A percentile compares a stretch with the other conserved stretches of the same genome.
Evolutionary conservation across 2,113 vertebrate species (phyloP).

Genomic region (Calcarius ornatus): DNA sequence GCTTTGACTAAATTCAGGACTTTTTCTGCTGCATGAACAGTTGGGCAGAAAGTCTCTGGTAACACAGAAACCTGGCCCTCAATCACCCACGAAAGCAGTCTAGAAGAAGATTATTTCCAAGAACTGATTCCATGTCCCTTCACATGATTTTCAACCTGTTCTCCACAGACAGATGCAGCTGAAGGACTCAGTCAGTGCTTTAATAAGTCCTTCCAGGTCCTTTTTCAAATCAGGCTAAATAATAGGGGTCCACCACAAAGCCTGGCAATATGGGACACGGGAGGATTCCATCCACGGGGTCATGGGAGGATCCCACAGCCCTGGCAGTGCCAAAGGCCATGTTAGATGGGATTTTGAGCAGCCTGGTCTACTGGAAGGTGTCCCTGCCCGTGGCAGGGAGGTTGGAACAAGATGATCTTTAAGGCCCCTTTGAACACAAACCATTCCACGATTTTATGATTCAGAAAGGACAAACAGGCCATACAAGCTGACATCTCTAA

Average conservation of each 20-base stretch:
- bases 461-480: background rate
- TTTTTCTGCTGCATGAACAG: background rate
- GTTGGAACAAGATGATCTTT: background rate
- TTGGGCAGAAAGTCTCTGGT: background rate
- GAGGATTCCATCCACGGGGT: background rate
- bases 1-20: background rate
- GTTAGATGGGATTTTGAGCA: background rate
- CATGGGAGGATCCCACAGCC: background rate
- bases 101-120: background rate
- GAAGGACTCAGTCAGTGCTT: background rate
- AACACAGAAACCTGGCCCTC: background rate
- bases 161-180: background rate
- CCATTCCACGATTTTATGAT: background rate
- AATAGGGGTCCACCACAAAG: background rate
- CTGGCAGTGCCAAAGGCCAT: background rate
- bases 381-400: background rate
- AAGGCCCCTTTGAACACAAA: background rate
- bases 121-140: background rate
- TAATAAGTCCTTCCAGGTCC: background rate
- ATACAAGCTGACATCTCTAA: background rate
- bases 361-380: background rate
- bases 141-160: background rate
- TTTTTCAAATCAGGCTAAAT: background rate
- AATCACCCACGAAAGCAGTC: background rate
- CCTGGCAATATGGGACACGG: background rate